A percentile compares a stretch with the other conserved stretches of the same genome.
Conservation (phyloP, 2,888 invertebrate species). For the Pseudoips prasinana region DNA sequence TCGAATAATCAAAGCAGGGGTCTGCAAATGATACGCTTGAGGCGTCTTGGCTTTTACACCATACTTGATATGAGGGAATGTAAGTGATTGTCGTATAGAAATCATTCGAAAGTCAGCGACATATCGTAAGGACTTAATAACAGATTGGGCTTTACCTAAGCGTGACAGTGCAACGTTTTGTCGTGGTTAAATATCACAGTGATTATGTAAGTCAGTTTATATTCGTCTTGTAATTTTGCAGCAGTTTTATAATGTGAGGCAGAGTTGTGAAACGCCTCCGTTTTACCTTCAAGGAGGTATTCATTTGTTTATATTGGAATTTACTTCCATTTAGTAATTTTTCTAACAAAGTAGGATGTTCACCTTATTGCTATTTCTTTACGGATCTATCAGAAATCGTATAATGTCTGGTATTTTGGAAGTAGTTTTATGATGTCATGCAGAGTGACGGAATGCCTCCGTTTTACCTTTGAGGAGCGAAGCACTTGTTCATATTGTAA, state of each 20-base stretch:
- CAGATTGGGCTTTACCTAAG: slow-evolving; percentile 30
- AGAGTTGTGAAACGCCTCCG: slow-evolving; percentile 10
- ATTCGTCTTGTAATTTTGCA: slow-evolving; percentile 19
- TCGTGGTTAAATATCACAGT: slow-evolving; percentile 18
- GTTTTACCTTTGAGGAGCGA: too few species aligned
- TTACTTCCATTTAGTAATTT: too few species aligned
- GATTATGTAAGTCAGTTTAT: slow-evolving; percentile 20
- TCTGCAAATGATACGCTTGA: slow-evolving; percentile 53
- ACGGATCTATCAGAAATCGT: too few species aligned
- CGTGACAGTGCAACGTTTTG: slow-evolving; percentile 32
- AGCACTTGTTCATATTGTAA: too few species aligned
- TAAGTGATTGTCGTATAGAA: slow-evolving; percentile 53
- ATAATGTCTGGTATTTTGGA: too few species aligned
- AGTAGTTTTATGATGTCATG: too few species aligned
- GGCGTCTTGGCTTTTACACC: slow-evolving; percentile 52
- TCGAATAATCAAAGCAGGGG: slow-evolving; percentile 48
- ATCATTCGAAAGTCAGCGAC: slow-evolving; percentile 56
- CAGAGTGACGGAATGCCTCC: too few species aligned
- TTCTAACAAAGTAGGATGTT: too few species aligned
- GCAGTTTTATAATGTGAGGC: slow-evolving; percentile 12
- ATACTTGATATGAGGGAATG: slow-evolving; percentile 50
- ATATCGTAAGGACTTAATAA: slow-evolving; percentile 46
- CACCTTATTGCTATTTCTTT: too few species aligned
- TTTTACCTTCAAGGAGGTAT: slow-evolving; percentile 10
- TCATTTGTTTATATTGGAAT: slow-evolving; percentile 12